phyloP scores from a whole-genome alignment of 2,113 vertebrate species.

The Manacus vitellinus region DNA sequence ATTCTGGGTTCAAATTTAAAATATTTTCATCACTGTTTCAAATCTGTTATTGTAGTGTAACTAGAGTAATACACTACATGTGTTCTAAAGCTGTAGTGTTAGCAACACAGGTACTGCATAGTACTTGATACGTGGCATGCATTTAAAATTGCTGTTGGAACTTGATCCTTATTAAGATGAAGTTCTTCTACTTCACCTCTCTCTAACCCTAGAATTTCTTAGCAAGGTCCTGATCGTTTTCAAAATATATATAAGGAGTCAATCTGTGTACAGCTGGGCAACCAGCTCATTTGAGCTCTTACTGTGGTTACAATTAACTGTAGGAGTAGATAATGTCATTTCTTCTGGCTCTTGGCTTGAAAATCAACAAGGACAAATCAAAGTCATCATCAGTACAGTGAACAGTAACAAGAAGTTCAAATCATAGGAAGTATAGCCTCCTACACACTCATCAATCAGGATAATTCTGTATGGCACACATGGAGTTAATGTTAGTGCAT shows the following conservation, averaged over 20 bases:
- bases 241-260: neutral
- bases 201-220: neutral
- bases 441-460: neutral
- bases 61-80: fast-evolving
- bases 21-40: neutral
- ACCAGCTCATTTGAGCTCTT: neutral
- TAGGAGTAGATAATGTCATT: neutral
- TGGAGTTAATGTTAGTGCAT: fast-evolving
- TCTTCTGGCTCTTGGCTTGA: neutral
- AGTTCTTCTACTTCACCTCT: neutral
- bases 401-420: neutral
- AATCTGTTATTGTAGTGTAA: neutral
- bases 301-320: neutral
- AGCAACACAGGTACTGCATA: neutral
- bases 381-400: neutral
- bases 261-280: neutral
- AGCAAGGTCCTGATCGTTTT: neutral
- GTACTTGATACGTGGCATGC: neutral
- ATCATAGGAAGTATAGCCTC: neutral
- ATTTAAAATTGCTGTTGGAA: neutral
- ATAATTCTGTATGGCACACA: neutral
- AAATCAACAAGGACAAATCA: neutral
- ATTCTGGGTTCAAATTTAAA: neutral
- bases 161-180: neutral
- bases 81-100: neutral